Base-by-base conservation (phyloP, 2,797 vertebrate genomes). In the Eremophila alpestris region DNA sequence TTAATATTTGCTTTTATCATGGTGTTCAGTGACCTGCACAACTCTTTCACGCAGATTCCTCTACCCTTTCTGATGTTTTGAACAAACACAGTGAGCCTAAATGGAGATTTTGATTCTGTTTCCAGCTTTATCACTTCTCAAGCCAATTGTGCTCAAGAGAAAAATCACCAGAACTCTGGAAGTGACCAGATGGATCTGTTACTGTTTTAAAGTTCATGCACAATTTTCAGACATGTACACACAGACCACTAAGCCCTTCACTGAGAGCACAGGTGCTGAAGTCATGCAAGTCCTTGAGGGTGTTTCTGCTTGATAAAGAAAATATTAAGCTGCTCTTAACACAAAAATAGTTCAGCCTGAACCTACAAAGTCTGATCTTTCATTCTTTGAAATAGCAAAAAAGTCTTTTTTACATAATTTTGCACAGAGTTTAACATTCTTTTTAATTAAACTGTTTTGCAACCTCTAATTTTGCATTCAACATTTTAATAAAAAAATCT, bases 31-130 rank as follows among this genome's bases (percentile, higher is more conserved):
- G 93, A 92, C 56, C 26, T 62, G 76, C 82, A 52, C 36, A 80
- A 88, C 54, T 86, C 75, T 86, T 86, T 83, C 84, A 78, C 88
- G 43, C 91, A 98, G 98, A 96, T 94, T 96, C 95, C 88, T 32
- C 84, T 80, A 43, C 96, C 98, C 89, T 97, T 98, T 46, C 23
- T 98, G 89, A 96, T 96, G 89, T 93, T 98, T 92, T 98, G 95
- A 97, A 86, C 96, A 97, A 97, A 93, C 96, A 97, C 52, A 96
- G 94, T 40, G 43, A 98, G 93, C 95, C 97, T 97, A 70, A 87
- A 87, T 96, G 97, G 97, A 51, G 97, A 98, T 20, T 89, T 95
- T 98, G 82, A 94, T 98, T 95, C 94, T 96, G 60, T 93, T 98
- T 78, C 97, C 97, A 58, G 79, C 97, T 87, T 81, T 98, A 63